A percentile compares a stretch with the other conserved stretches of the same genome.
Conservation (phyloP, 35 echinoderm and acorn worm genomes). For the Apostichopus japonicus region DNA sequence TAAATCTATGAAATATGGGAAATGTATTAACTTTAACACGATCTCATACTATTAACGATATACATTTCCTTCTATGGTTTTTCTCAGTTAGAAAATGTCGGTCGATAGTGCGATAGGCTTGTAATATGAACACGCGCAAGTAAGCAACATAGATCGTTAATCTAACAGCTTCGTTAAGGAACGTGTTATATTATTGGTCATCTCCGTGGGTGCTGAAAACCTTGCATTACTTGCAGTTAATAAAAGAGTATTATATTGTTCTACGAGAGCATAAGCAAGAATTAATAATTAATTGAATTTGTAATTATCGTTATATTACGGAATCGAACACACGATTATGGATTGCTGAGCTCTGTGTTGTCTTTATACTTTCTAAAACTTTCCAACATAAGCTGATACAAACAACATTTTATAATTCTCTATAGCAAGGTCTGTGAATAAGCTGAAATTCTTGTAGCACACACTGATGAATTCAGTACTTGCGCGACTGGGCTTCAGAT, state of each 20-base stretch:
- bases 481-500: too few relatives aligned
- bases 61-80: neutral
- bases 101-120: neutral
- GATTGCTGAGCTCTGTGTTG: neutral
- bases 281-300: neutral
- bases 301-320: neutral
- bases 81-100: neutral
- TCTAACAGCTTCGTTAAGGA: too few relatives aligned
- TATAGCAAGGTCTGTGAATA: too few relatives aligned
- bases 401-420: neutral
- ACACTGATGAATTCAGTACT: neutral
- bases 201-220: too few relatives aligned
- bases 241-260: neutral
- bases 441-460: neutral
- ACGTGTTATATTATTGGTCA: too few relatives aligned
- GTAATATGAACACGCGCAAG: neutral
- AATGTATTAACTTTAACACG: too few relatives aligned
- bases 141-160: too few relatives aligned
- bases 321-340: neutral
- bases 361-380: too few relatives aligned
- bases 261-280: neutral
- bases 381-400: neutral
- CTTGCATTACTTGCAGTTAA: too few relatives aligned
- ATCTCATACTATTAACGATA: too few relatives aligned
- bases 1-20: too few relatives aligned